These are phyloP conservation scores for Leptinotarsa tumamoca DNA, from an alignment of 2,888 invertebrate species.

Conservation along the genomic window DNA sequence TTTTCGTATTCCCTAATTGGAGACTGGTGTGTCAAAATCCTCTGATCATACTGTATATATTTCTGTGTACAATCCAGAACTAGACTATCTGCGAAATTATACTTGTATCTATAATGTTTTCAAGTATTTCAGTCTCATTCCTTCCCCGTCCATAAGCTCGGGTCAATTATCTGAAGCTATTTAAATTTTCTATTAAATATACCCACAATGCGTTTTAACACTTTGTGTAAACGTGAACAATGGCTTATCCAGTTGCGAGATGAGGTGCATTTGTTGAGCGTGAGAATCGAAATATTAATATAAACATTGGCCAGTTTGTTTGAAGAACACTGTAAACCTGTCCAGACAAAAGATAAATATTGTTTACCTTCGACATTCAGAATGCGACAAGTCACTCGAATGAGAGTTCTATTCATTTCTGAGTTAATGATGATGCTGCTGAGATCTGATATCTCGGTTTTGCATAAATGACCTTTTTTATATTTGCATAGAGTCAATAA, in stretches of 20 bases:
- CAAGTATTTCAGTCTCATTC: background rate
- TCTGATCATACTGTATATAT: too few relatives aligned
- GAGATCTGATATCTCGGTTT: background rate
- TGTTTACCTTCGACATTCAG: constrained; percentile 60
- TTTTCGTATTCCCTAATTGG: too few relatives aligned
- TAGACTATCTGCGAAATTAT: too few relatives aligned
- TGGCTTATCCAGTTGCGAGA: constrained; percentile 20
- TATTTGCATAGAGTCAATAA: background rate
- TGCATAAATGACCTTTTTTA: background rate
- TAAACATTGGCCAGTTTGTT: constrained; percentile 60
- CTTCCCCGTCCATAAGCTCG: background rate
- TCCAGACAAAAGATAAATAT: constrained; percentile 62
- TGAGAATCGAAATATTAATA: constrained; percentile 58
- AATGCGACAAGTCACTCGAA: constrained; percentile 21
- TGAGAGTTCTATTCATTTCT: constrained; percentile 16
- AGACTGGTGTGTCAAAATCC: too few relatives aligned
- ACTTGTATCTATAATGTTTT: background rate
- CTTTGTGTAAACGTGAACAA: constrained; percentile 35
- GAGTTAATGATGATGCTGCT: constrained; percentile 11
- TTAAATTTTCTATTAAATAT: constrained; percentile 30
- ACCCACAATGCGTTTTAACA: constrained; percentile 36
- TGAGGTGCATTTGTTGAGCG: constrained; percentile 39
- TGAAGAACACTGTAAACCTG: constrained; percentile 60
- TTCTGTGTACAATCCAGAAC: too few relatives aligned
- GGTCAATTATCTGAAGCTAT: constrained; percentile 14